These are phyloP conservation scores for Thalassophryne amazonica DNA, from an alignment of 2,797 vertebrate genomes.

Conservation along the genomic window DNA sequence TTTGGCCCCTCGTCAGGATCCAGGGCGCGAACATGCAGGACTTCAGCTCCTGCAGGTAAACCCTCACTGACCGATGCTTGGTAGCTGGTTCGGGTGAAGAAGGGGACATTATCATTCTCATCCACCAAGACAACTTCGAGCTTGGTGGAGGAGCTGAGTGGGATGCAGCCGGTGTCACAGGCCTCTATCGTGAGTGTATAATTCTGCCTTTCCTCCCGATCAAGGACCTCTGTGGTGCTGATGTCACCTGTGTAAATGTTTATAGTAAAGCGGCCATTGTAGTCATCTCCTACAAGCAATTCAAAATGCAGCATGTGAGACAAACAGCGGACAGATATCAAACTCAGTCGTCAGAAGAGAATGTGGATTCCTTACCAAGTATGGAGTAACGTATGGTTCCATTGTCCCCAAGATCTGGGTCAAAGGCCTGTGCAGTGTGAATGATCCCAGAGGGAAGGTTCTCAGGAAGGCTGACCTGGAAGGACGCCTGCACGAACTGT, in stretches of 20 bases:
- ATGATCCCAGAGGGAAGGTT: slow-evolving; percentile 83
- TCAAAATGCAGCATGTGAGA: not conserved
- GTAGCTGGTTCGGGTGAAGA: slow-evolving; percentile 79
- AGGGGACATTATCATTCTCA: slow-evolving; percentile 87
- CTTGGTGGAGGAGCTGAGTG: slow-evolving; percentile 73
- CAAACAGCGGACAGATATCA: not conserved
- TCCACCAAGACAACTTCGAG: slow-evolving; percentile 84
- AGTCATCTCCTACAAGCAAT: slow-evolving; percentile 77
- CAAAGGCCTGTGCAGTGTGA: slow-evolving; percentile 76
- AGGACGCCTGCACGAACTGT: slow-evolving; percentile 71
- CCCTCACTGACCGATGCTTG: slow-evolving; percentile 82
- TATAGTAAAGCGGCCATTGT: slow-evolving; percentile 79
- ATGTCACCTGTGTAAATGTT: slow-evolving; percentile 82
- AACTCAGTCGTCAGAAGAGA: not conserved
- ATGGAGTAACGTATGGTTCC: slow-evolving; percentile 83
- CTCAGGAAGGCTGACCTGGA: slow-evolving; percentile 83
- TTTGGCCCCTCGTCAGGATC: slow-evolving; percentile 86
- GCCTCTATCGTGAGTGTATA: slow-evolving; percentile 85
- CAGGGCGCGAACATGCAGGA: slow-evolving; percentile 78
- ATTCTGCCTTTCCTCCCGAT: slow-evolving; percentile 83
- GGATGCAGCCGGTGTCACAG: slow-evolving; percentile 77
- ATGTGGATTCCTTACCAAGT: slow-evolving; percentile 70
- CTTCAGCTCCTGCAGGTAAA: slow-evolving; percentile 69
- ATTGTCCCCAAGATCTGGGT: slow-evolving; percentile 83
- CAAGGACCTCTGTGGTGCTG: slow-evolving; percentile 77